These are phyloP conservation scores for Thaleichthys pacificus DNA, from an alignment of 2,797 vertebrate genomes.

Conservation along the genomic window DNA sequence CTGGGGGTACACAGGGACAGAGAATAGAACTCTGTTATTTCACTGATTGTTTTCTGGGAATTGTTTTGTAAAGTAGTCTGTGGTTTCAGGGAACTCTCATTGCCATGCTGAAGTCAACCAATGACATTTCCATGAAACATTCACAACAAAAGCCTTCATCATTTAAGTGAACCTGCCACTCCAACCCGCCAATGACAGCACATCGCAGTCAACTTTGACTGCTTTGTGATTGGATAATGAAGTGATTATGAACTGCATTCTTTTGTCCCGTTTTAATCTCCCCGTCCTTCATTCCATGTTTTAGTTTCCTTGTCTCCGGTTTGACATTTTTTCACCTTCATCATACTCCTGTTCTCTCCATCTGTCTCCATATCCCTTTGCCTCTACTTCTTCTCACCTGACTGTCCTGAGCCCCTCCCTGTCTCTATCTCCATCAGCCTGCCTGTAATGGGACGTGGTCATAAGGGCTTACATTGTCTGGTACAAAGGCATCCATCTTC, in stretches of 20 bases:
- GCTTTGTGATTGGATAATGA: conserved; percentile 29
- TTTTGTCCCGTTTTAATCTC: conserved; percentile 24
- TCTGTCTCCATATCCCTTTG: background rate
- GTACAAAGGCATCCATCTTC: conserved; percentile 2
- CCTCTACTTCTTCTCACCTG: background rate
- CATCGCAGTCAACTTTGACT: conserved; percentile 29
- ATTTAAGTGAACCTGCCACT: conserved; percentile 22
- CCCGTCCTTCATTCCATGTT: background rate
- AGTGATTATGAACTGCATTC: conserved; percentile 42
- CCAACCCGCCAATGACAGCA: background rate
- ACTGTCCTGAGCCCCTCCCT: background rate
- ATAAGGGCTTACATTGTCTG: conserved; percentile 2
- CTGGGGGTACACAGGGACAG: conserved; percentile 32
- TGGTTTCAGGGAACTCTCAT: conserved; percentile 40
- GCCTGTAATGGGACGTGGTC: background rate
- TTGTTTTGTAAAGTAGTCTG: conserved; percentile 54
- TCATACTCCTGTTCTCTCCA: background rate
- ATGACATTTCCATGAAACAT: conserved; percentile 31
- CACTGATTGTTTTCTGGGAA: conserved; percentile 59
- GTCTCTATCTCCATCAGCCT: conserved; percentile 4
- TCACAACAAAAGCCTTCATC: conserved; percentile 45
- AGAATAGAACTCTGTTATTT: conserved; percentile 55
- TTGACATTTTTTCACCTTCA: background rate
- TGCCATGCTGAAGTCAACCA: conserved; percentile 41
- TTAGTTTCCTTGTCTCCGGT: conserved; percentile 1